These are phyloP conservation scores for Hydriomena furcata DNA, from an alignment of 2,888 invertebrate species.

Conservation along the genomic window DNA sequence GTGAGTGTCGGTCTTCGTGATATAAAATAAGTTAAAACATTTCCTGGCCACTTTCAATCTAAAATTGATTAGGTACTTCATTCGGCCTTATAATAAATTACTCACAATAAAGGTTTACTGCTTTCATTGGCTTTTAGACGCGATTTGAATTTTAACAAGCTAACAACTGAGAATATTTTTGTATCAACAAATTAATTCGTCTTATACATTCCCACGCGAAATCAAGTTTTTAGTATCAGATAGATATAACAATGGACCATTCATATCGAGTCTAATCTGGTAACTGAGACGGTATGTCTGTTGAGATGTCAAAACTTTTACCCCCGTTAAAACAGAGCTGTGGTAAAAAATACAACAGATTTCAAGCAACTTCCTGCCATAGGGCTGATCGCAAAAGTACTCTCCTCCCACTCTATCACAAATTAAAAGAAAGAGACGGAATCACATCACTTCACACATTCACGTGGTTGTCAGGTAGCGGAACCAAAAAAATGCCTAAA, in stretches of 20 bases:
- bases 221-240: conserved; percentile 41
- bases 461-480: conserved; percentile 77
- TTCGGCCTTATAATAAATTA: conserved; percentile 56
- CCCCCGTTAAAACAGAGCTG: conserved; percentile 71
- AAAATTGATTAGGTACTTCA: conserved; percentile 58
- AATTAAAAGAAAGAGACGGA: conserved; percentile 48
- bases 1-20: conserved; percentile 45
- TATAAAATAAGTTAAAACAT: conserved; percentile 60
- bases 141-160: conserved; percentile 52
- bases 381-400: conserved; percentile 59
- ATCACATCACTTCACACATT: conserved; percentile 60
- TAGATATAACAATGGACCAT: conserved; percentile 66
- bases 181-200: conserved; percentile 25
- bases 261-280: conserved; percentile 63
- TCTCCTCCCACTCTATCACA: conserved; percentile 49
- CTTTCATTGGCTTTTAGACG: conserved; percentile 52
- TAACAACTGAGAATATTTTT: conserved; percentile 21
- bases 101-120: conserved; percentile 56
- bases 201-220: conserved; percentile 41
- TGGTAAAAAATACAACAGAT: conserved; percentile 78
- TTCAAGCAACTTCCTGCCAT: conserved; percentile 76
- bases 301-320: conserved; percentile 62
- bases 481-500: conserved; percentile 72
- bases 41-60: conserved; percentile 62
- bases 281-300: conserved; percentile 59